These are phyloP conservation scores for Agraylea sexmaculata DNA, from an alignment of 1,140 invertebrate species.

Conservation along the genomic window DNA sequence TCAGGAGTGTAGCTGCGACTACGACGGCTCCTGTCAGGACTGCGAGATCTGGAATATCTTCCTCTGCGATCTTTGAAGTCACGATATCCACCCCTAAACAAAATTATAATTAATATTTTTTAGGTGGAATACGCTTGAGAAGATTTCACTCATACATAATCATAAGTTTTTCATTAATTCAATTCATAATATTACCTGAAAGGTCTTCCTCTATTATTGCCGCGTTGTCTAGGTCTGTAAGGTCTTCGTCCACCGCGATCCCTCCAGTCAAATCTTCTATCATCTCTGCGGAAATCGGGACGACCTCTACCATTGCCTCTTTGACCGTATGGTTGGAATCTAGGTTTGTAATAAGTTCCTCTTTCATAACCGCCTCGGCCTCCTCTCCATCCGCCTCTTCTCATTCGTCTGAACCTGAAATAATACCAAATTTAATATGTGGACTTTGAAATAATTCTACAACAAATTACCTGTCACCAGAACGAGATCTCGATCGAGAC, in stretches of 20 bases:
- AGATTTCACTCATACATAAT: not conserved
- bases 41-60: conserved; percentile 35
- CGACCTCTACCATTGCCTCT: conserved; percentile 32
- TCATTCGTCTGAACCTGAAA: conserved; percentile 27
- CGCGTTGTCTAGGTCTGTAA: conserved; percentile 31
- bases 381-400: conserved; percentile 40
- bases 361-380: conserved; percentile 50
- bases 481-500: conserved; percentile 50
- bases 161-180: not conserved
- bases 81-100: conserved; percentile 43
- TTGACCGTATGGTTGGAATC: conserved; percentile 51
- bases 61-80: conserved; percentile 51
- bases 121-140: not conserved
- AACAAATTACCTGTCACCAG: conserved; percentile 39
- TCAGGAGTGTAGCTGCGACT: conserved; percentile 49
- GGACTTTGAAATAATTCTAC: not conserved
- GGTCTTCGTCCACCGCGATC: conserved; percentile 33
- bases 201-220: conserved; percentile 33
- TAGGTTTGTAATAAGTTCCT: conserved; percentile 62
- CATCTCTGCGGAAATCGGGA: conserved; percentile 45
- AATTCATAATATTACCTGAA: conserved; percentile 29
- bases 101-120: conserved; percentile 8
- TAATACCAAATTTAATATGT: conserved; percentile 1
- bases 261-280: conserved; percentile 33
- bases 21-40: conserved; percentile 32